A percentile compares a stretch with the other conserved stretches of the same genome.
These are phyloP conservation scores for Heliconius eleuchia DNA, from an alignment of 1,140 invertebrate species.

Conservation along the genomic window DNA sequence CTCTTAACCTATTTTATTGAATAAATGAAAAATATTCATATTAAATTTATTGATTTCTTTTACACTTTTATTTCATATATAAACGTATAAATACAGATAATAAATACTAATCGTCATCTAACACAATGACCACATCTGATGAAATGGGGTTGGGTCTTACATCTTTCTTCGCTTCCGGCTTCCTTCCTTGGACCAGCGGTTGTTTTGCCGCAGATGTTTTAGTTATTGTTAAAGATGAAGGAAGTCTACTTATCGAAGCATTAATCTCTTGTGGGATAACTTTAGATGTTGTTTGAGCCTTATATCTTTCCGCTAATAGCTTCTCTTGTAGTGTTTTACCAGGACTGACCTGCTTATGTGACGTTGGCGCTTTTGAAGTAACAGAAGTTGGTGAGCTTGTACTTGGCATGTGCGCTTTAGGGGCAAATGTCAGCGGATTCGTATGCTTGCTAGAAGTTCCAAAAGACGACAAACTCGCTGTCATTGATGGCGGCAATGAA, in stretches of 20 bases:
- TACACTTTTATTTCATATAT: not conserved
- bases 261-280: slow-evolving; percentile 56
- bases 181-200: slow-evolving; percentile 50
- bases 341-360: slow-evolving; percentile 76
- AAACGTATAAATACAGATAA: not conserved
- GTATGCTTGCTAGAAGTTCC: slow-evolving; percentile 36
- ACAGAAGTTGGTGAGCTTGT: slow-evolving; percentile 51
- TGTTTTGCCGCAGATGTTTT: slow-evolving; percentile 60
- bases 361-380: slow-evolving; percentile 67
- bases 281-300: slow-evolving; percentile 62
- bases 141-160: slow-evolving; percentile 64
- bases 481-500: slow-evolving; percentile 62
- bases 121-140: slow-evolving; percentile 73
- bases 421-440: slow-evolving; percentile 44
- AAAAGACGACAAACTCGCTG: slow-evolving; percentile 56
- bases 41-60: not conserved
- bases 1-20: not conserved
- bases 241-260: slow-evolving; percentile 73
- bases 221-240: slow-evolving; percentile 75
- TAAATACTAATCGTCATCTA: slow-evolving; percentile 70
- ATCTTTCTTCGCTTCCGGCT: slow-evolving; percentile 56
- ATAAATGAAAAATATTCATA: not conserved
- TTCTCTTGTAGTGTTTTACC: slow-evolving; percentile 84
- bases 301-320: slow-evolving; percentile 83
- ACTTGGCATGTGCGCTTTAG: slow-evolving; percentile 67